Conservation (phyloP, 2,797 vertebrate genomes). For the Calcarius lapponicus region DNA sequence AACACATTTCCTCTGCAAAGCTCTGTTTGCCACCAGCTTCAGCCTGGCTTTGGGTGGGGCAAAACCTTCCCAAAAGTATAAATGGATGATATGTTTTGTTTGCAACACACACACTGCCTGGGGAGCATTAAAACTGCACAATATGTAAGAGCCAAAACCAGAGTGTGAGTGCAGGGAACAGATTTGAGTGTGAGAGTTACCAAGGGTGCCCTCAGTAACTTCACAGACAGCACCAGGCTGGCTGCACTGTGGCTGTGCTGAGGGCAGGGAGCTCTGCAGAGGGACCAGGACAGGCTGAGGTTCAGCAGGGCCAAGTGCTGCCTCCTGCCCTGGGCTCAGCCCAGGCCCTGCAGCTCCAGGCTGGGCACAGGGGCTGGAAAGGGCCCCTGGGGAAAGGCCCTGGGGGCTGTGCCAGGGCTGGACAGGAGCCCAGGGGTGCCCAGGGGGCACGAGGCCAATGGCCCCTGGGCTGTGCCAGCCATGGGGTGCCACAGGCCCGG, state of each 20-base stretch:
- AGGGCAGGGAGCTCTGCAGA: background rate
- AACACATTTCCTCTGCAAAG: background rate
- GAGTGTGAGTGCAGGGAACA: background rate
- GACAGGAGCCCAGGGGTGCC: background rate
- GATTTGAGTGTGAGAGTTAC: background rate
- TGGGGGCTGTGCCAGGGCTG: background rate
- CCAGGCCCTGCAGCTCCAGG: background rate
- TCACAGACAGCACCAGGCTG: background rate
- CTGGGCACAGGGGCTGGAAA: background rate
- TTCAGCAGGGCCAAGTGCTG: background rate
- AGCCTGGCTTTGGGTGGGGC: background rate
- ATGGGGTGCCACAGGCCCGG: background rate
- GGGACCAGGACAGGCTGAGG: background rate
- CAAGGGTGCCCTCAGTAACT: accelerated
- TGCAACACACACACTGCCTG: background rate
- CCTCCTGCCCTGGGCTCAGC: background rate
- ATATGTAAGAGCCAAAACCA: background rate
- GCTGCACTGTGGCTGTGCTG: background rate
- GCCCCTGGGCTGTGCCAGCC: background rate
- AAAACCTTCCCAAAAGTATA: background rate
- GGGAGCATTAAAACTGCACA: background rate
- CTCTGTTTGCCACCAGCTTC: background rate
- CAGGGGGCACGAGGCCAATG: background rate
- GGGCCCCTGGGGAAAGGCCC: background rate
- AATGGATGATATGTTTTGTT: background rate